Evolutionary conservation across 2,797 vertebrate species (phyloP), one percentile per base, ranked within the genome.

Genomic region (Halcyon chelicuti): DNA sequence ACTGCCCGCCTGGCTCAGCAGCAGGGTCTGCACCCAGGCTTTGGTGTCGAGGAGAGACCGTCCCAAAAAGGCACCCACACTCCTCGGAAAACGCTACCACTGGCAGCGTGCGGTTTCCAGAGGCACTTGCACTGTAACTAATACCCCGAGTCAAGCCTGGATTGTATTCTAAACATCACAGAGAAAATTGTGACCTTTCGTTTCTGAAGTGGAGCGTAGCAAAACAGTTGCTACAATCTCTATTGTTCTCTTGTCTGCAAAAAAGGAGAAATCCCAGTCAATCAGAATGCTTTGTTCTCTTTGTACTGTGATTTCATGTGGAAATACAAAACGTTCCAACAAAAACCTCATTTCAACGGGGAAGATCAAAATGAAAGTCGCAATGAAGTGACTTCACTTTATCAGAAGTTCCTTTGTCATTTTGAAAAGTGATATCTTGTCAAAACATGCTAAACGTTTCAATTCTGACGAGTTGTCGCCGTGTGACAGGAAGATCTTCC

Each of bases 341-440:
- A 4, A 73, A 31, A 51, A 28, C 6, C 40, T 47, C 7, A 3
- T 44, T 66, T 77, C 66, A 54, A 8, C 16, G 7, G 62, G 74
- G 18, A 70, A 17, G 25, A 70, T 85, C 20, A 29, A 55, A 90
- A 22, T 26, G 71, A 29, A 88, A 88, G 66, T 52, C 19, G 0
- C 33, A 47, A 4, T 18, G 42, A 47, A 81, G 47, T 26, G 65
- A 33, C 46, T 76, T 76, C 46, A 14, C 51, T 85, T 61, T 22
- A 78, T 88, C 71, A 57, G 29, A 94, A 92, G 62, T 90, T 51
- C 47, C 76, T 70, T 47, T 92, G 86, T 92, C 79, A 40, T 78
- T 78, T 78, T 0, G 1, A 17, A 10, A 85, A 92, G 78, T 44
- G 94, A 81, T 90, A 37, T 10, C 20, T 70, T 88, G 86, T 90